A percentile compares a stretch with the other conserved stretches of the same genome.
phyloP scores from a whole-genome alignment of 2,797 vertebrate genomes.

The Gambelia wislizenii region DNA sequence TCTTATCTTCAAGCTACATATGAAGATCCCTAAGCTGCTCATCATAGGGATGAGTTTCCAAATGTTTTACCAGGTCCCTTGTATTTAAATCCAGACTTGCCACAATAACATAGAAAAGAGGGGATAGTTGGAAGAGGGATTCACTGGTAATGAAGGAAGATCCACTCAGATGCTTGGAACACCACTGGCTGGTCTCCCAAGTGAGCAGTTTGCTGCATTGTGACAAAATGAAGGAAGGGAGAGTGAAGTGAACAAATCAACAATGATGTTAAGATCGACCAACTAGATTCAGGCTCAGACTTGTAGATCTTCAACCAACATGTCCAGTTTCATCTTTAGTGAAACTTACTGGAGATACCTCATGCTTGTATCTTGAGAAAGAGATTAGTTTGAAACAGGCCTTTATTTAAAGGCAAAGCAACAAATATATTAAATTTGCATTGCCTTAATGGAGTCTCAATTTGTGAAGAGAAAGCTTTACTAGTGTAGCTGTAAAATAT shows the following conservation, averaged over 20 bases:
- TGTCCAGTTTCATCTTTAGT: neutral
- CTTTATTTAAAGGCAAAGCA: constrained; percentile 19
- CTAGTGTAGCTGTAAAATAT: neutral
- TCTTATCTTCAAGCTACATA: constrained; percentile 43
- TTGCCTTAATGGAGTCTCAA: neutral
- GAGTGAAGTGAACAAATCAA: no score
- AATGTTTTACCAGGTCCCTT: neutral
- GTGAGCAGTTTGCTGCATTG: neutral
- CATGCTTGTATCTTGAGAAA: neutral
- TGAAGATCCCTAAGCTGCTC: no score
- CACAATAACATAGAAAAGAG: neutral
- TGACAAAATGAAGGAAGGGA: neutral
- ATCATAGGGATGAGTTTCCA: no score
- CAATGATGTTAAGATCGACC: neutral
- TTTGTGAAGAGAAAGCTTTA: neutral
- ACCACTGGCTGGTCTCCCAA: no score
- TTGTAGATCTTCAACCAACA: neutral
- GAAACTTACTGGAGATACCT: constrained; percentile 38
- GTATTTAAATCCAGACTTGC: neutral
- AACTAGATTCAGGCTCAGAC: neutral
- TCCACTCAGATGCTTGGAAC: no score
- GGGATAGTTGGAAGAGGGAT: neutral
- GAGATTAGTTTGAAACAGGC: constrained; percentile 9
- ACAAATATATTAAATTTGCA: neutral
- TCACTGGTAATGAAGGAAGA: neutral